A percentile compares a stretch with the other conserved stretches of the same genome.
phyloP scores from a whole-genome alignment of 2,113 vertebrate genomes.

The Equus przewalskii region DNA sequence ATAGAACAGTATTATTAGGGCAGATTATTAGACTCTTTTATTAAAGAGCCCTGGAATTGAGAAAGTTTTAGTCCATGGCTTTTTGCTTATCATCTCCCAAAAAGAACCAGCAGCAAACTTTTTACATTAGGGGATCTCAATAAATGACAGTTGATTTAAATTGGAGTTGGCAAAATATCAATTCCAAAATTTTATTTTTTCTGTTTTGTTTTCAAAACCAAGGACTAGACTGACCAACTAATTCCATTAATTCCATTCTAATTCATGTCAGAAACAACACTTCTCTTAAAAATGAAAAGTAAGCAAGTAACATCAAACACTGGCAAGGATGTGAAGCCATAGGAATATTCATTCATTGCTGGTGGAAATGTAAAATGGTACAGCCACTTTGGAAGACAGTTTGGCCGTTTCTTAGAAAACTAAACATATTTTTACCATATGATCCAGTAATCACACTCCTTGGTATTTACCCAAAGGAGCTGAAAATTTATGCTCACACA shows the following conservation, averaged over 20 bases:
- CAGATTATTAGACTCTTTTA: neutral
- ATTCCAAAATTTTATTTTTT: neutral
- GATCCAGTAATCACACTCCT: neutral
- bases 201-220: neutral
- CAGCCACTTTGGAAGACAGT: neutral
- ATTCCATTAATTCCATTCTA: constrained; percentile 17
- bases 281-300: neutral
- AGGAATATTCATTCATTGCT: neutral
- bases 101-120: neutral
- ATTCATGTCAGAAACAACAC: neutral
- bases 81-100: neutral
- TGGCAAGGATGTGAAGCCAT: neutral
- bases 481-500: neutral
- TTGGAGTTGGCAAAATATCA: neutral
- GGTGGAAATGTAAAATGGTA: neutral
- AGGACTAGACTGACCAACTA: neutral
- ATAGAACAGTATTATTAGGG: neutral
- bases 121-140: neutral
- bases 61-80: neutral
- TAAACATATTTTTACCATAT: neutral
- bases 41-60: neutral
- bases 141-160: neutral
- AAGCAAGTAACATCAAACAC: neutral
- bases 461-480: neutral
- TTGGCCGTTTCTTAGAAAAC: neutral